Conservation (phyloP, 2,888 invertebrate genomes). For the Perizoma affinitatum region DNA sequence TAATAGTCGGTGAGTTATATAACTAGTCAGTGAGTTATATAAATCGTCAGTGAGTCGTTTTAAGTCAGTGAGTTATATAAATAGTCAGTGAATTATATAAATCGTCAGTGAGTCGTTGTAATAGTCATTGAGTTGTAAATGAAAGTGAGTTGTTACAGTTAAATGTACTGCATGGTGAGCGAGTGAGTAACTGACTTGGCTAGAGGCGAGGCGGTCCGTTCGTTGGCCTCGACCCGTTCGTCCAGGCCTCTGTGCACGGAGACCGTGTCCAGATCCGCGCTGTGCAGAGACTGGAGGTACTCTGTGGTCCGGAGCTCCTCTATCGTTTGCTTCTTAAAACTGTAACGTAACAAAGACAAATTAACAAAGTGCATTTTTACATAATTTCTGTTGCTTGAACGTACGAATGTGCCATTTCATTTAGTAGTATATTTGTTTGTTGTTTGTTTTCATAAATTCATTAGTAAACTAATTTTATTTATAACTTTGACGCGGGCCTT, state of each 20-base stretch:
- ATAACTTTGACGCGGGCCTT: too few species aligned
- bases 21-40: too few species aligned
- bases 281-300: slow-evolving; percentile 85
- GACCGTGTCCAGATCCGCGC: slow-evolving; percentile 86
- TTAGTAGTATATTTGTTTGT: too few species aligned
- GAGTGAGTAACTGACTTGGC: slow-evolving; percentile 51
- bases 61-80: neutral
- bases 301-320: slow-evolving; percentile 89
- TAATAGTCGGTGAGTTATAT: neutral
- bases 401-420: too few species aligned
- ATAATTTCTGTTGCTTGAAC: too few species aligned
- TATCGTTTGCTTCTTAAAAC: slow-evolving; percentile 90
- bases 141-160: neutral
- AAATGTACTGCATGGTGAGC: neutral
- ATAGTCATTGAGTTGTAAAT: neutral
- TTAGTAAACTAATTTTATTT: too few species aligned
- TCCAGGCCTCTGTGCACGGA: slow-evolving; percentile 93
- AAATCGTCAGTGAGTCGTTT: neutral
- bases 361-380: too few species aligned
- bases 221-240: slow-evolving; percentile 53
- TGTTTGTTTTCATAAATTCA: too few species aligned
- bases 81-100: neutral
- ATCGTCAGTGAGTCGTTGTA: neutral
- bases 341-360: slow-evolving; percentile 45
- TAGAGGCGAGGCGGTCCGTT: slow-evolving; percentile 60